phyloP scores from a whole-genome alignment of 2,113 vertebrate species.

The Zosterops hypoxanthus region DNA sequence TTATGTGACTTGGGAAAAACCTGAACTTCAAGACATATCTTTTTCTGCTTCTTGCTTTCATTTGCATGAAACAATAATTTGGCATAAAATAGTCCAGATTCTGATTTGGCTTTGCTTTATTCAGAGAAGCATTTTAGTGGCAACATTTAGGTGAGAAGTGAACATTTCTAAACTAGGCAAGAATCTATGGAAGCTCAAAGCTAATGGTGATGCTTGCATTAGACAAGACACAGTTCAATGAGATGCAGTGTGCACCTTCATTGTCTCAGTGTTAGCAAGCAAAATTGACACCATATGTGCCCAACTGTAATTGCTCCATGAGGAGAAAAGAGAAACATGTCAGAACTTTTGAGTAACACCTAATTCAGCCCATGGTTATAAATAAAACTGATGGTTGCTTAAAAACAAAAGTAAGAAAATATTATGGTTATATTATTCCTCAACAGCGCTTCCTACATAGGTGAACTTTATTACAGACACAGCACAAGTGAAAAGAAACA shows the following conservation, averaged over 20 bases:
- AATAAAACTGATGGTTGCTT: conserved; percentile 72
- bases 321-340: conserved; percentile 71
- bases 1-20: background rate
- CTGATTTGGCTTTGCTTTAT: background rate
- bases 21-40: background rate
- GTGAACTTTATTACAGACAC: conserved; percentile 69
- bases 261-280: conserved; percentile 49
- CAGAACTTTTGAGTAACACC: conserved; percentile 76
- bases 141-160: background rate
- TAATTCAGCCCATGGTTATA: conserved; percentile 75
- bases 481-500: conserved; percentile 67
- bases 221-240: conserved; percentile 65
- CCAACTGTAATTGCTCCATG: conserved; percentile 66
- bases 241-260: conserved; percentile 32
- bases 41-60: background rate
- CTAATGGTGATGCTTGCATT: background rate
- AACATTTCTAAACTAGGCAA: background rate
- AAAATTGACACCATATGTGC: conserved; percentile 78
- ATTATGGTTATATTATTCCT: conserved; percentile 60
- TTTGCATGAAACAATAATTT: background rate
- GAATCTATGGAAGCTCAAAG: conserved; percentile 29
- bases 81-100: background rate
- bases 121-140: conserved; percentile 1
- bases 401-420: conserved; percentile 74
- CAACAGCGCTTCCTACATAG: conserved; percentile 57